phyloP scores from a whole-genome alignment of 2,888 invertebrate species.

The Spicauda simplicius region DNA sequence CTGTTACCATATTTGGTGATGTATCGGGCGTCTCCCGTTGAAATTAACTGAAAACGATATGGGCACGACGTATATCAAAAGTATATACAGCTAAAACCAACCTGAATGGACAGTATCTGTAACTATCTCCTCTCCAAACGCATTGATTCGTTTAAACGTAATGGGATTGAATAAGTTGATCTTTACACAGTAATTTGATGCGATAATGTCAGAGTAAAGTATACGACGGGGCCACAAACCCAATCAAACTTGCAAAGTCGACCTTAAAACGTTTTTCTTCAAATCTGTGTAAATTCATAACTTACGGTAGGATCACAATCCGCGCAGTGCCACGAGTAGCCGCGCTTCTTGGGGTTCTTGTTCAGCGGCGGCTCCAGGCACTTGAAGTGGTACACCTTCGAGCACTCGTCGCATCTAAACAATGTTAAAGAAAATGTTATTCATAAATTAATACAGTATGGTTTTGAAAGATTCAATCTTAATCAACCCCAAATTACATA shows the following conservation, averaged over 20 bases:
- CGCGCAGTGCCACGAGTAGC: constrained; percentile 98
- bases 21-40: not conserved
- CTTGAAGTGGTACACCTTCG: constrained; percentile 95
- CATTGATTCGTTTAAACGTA: not conserved
- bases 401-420: constrained; percentile 95
- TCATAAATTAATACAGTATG: no score
- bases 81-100: not conserved
- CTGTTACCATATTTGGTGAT: no score
- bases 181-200: not conserved
- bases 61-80: not conserved
- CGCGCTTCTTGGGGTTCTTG: constrained; percentile 96
- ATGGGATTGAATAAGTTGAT: not conserved
- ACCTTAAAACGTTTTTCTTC: not conserved
- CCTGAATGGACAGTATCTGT: not conserved
- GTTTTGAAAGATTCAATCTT: no score
- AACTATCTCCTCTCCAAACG: not conserved
- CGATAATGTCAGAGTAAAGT: not conserved
- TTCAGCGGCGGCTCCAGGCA: constrained; percentile 97
- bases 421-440: not conserved
- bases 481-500: no score
- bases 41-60: constrained; percentile 1
- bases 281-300: constrained; percentile 46
- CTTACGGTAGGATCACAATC: constrained; percentile 96
- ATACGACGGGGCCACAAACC: not conserved
- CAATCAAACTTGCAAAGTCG: not conserved